These are phyloP conservation scores for Tenualosa thibaudeaui DNA, from an alignment of 2,797 vertebrate genomes.

Conservation along the genomic window DNA sequence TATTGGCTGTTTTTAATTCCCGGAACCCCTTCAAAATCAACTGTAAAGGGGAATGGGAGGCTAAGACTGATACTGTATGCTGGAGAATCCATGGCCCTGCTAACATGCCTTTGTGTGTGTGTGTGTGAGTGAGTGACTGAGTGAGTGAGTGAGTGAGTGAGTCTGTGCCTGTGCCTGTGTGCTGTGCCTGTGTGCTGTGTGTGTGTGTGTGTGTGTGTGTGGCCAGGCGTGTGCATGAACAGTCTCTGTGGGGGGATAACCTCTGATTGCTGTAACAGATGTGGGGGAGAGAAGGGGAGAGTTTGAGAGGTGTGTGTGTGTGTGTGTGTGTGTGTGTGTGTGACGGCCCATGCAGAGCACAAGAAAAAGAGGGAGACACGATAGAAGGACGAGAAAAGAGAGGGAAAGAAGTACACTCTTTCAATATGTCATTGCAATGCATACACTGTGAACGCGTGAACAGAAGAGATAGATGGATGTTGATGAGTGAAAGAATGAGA, in stretches of 20 bases:
- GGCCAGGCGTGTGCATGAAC: conserved; percentile 37
- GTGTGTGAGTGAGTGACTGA: too few species aligned
- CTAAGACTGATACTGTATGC: background rate
- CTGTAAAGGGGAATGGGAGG: background rate
- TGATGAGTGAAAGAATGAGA: conserved; percentile 41
- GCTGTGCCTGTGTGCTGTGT: conserved; percentile 24
- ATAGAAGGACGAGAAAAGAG: conserved; percentile 31
- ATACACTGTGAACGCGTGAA: background rate
- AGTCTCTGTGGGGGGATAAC: conserved; percentile 54
- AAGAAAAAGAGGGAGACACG: conserved; percentile 25
- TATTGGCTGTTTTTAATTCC: background rate
- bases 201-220: conserved; percentile 26
- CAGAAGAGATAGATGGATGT: background rate
- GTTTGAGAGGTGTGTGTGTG: background rate
- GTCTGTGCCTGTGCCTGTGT: conserved; percentile 29
- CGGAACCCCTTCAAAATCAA: background rate
- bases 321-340: background rate
- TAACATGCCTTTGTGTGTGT: conserved; percentile 19
- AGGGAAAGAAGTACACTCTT: background rate
- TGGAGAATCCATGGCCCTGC: background rate
- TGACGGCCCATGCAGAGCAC: background rate
- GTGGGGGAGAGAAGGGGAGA: conserved; percentile 23
- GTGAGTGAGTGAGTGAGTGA: conserved; percentile 1
- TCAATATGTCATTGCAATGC: background rate
- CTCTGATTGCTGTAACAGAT: conserved; percentile 61